Evolutionary conservation across 2,113 vertebrate species (phyloP).

Genomic region (Cottus gobio): DNA sequence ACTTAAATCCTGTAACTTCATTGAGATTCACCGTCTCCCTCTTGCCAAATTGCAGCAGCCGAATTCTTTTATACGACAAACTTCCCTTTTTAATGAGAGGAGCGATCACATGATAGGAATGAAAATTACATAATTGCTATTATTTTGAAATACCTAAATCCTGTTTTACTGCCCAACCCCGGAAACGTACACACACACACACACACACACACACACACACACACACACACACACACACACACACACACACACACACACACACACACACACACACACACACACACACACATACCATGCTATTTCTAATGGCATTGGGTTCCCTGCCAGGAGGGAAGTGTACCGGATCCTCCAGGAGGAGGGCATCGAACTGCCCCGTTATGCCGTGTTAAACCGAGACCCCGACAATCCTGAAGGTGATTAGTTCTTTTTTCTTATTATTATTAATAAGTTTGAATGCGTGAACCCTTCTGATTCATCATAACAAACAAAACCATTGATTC

Average conservation of each 20-base stretch:
- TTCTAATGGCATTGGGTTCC: background rate
- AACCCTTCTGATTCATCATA: background rate
- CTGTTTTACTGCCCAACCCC: background rate
- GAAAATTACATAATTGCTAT: conserved; percentile 1
- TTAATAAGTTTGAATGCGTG: too few species aligned
- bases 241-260: background rate
- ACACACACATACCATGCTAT: background rate
- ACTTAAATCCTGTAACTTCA: background rate
- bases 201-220: background rate
- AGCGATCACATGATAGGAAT: background rate
- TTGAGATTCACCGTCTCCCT: background rate
- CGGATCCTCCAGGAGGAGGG: conserved; percentile 96
- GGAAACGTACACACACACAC: background rate
- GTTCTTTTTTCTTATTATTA: background rate
- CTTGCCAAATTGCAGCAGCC: too few species aligned
- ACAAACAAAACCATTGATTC: background rate
- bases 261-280: background rate
- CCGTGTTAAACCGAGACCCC: conserved; percentile 94
- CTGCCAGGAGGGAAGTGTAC: conserved; percentile 93
- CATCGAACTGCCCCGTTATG: conserved; percentile 95
- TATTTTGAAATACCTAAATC: background rate
- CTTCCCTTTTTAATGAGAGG: background rate
- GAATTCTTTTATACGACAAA: background rate
- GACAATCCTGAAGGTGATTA: conserved; percentile 91
- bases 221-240: background rate